Conservation (phyloP, 1,140 invertebrate species). For the Drosophila bocqueti region DNA sequence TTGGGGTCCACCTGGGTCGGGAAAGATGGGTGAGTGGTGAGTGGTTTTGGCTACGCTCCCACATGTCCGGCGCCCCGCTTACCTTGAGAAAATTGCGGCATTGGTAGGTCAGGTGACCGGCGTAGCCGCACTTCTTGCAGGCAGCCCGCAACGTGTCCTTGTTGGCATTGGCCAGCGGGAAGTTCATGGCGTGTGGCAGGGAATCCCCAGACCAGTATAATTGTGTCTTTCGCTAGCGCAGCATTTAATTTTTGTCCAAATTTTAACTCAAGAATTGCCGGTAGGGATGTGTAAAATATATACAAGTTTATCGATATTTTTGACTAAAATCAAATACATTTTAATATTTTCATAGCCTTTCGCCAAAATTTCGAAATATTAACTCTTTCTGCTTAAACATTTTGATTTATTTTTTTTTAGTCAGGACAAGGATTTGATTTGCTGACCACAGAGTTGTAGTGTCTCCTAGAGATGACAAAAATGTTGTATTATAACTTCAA, state of each 20-base stretch:
- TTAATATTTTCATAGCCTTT: neutral
- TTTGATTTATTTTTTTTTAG: neutral
- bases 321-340: neutral
- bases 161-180: slow-evolving; percentile 86
- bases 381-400: neutral
- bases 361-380: neutral
- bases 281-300: slow-evolving; percentile 12
- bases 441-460: neutral
- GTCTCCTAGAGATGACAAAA: neutral
- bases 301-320: slow-evolving; percentile 4
- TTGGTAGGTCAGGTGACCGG: slow-evolving; percentile 98
- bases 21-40: neutral
- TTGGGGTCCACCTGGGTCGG: slow-evolving; percentile 89
- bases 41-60: neutral
- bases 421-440: neutral
- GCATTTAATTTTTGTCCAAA: slow-evolving; percentile 17
- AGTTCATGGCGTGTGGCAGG: slow-evolving; percentile 70
- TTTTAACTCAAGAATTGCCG: slow-evolving; percentile 13
- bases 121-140: slow-evolving; percentile 97
- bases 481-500: too few species aligned
- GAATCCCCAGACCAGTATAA: neutral
- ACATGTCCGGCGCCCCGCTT: slow-evolving; percentile 65
- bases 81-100: slow-evolving; percentile 98
- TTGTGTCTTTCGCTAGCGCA: slow-evolving; percentile 13
- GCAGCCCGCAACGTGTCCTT: slow-evolving; percentile 92